phyloP scores from a whole-genome alignment of 2,113 vertebrate species.

The Crypturellus undulatus region DNA sequence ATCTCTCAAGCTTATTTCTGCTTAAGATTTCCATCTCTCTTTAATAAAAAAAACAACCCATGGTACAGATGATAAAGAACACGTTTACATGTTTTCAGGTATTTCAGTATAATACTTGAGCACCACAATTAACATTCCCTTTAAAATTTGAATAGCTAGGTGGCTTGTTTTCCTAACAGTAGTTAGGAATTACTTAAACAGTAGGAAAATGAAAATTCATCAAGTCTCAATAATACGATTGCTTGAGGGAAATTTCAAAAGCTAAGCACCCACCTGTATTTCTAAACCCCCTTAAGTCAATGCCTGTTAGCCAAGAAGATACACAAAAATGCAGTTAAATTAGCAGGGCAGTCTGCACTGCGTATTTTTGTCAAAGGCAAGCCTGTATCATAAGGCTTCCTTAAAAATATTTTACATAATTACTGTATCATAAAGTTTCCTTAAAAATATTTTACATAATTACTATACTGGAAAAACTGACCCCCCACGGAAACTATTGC shows the following conservation, averaged over 20 bases:
- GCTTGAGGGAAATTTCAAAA: not conserved
- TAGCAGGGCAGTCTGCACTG: not conserved
- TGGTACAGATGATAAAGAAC: not conserved
- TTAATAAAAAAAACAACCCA: not conserved
- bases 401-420: not conserved
- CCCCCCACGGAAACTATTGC: not conserved
- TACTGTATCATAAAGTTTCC: not conserved
- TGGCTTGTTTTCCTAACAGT: not conserved
- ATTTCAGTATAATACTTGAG: not conserved
- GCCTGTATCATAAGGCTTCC: not conserved
- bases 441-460: not conserved
- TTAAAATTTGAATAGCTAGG: too few relatives aligned
- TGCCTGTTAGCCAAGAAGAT: not conserved
- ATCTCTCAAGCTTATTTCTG: not conserved
- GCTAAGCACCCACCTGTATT: not conserved
- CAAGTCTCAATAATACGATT: not conserved
- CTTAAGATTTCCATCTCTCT: not conserved
- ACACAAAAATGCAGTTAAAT: not conserved
- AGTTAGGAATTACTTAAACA: not conserved
- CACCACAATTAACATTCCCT: not conserved
- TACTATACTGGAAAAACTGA: not conserved
- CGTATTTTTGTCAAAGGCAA: not conserved
- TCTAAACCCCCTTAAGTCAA: not conserved
- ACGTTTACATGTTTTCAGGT: not conserved
- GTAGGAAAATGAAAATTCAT: not conserved